These are phyloP conservation scores for Pherbina coryleti DNA, from an alignment of 2,888 invertebrate species.

Conservation along the genomic window DNA sequence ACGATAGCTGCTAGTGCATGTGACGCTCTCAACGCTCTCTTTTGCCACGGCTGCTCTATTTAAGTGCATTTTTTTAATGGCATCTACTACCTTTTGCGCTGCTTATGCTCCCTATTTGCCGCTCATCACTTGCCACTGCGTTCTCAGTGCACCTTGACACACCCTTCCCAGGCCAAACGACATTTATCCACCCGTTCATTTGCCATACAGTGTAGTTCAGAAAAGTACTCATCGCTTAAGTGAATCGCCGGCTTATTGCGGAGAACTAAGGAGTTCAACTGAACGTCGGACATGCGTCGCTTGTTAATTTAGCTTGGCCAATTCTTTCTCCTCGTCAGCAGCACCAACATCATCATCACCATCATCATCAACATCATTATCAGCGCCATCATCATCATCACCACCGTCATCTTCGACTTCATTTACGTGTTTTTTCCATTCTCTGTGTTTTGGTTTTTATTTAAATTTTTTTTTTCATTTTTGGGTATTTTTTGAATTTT, in stretches of 20 bases:
- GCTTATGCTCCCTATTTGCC: not conserved
- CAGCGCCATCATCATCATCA: no score
- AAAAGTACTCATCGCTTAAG: not conserved
- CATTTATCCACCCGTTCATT: not conserved
- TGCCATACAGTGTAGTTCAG: not conserved
- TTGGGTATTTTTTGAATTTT: constrained; percentile 27
- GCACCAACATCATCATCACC: not conserved
- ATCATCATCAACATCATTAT: not conserved
- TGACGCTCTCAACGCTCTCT: not conserved
- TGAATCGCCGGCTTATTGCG: not conserved
- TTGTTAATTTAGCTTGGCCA: constrained; percentile 13
- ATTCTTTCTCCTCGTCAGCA: not conserved
- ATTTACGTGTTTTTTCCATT: constrained; percentile 15
- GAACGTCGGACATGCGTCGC: constrained; percentile 1
- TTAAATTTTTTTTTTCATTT: constrained; percentile 15
- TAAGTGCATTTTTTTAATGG: not conserved
- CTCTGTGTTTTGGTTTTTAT: not conserved
- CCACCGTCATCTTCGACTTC: no score
- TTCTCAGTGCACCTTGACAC: constrained; percentile 18
- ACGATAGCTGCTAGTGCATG: no score
- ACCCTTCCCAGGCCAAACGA: not conserved
- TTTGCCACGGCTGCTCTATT: not conserved
- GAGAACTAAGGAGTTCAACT: no score
- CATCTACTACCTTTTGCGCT: not conserved
- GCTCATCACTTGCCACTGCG: not conserved